A percentile compares a stretch with the other conserved stretches of the same genome.
Conservation (phyloP, 92 coral and sea anemone species). For the Anthopleura xanthogrammica region DNA sequence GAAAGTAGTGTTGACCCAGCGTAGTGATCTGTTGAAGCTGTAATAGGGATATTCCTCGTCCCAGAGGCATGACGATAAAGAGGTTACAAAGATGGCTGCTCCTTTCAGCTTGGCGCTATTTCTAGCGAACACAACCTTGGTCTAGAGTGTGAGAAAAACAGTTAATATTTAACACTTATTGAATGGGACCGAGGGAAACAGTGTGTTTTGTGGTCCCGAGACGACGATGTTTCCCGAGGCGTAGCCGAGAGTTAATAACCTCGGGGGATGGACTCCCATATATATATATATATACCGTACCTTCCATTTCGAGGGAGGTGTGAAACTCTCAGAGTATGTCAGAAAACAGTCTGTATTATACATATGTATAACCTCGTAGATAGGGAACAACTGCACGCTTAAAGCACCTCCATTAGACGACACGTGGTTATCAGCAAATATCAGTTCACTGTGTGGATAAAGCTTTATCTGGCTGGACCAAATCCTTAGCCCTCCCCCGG, state of each 20-base stretch:
- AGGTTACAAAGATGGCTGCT: slow-evolving; percentile 77
- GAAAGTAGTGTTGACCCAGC: slow-evolving; percentile 71
- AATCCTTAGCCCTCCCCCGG: slow-evolving; percentile 74
- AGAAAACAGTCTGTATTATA: slow-evolving; percentile 85
- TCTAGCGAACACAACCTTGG: slow-evolving; percentile 66
- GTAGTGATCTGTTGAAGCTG: slow-evolving; percentile 63
- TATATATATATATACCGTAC: slow-evolving; percentile 36
- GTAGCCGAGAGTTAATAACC: too few relatives aligned
- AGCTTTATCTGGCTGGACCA: slow-evolving; percentile 74
- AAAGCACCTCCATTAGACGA: slow-evolving; percentile 78
- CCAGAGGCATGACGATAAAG: slow-evolving; percentile 84
- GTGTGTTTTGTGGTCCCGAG: too few relatives aligned
- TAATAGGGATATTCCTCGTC: slow-evolving; percentile 59
- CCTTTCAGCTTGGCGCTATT: slow-evolving; percentile 88
- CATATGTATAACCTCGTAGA: slow-evolving; percentile 61
- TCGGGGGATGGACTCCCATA: too few relatives aligned
- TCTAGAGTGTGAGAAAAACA: slow-evolving; percentile 37
- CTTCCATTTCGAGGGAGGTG: slow-evolving; percentile 77
- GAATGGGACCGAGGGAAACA: too few relatives aligned
- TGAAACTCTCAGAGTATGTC: slow-evolving; percentile 50
- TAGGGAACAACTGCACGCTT: slow-evolving; percentile 46
- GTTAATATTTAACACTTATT: not conserved
- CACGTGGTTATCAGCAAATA: slow-evolving; percentile 63
- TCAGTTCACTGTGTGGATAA: slow-evolving; percentile 71
- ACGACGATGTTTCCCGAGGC: too few relatives aligned